Evolutionary conservation across 1,140 invertebrate genomes (phyloP).

Genomic region (Gryllus bimaculatus): DNA sequence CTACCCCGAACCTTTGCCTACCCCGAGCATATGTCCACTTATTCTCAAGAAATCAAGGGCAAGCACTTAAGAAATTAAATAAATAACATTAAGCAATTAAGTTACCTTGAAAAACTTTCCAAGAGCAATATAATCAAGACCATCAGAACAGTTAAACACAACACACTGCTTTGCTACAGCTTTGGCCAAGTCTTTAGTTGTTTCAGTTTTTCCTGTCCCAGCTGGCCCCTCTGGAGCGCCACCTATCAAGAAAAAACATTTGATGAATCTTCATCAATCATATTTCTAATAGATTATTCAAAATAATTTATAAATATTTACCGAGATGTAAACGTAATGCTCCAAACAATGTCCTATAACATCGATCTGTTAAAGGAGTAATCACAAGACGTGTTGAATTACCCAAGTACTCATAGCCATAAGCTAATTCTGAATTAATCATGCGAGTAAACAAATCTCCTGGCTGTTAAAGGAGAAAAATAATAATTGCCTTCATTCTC

Average conservation of each 20-base stretch:
- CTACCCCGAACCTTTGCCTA: too few species aligned
- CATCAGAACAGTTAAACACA: conserved; percentile 92
- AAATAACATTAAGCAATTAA: too few species aligned
- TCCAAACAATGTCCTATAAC: conserved; percentile 53
- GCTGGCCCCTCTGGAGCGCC: conserved; percentile 92
- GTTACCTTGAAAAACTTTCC: conserved; percentile 89
- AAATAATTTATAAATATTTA: conserved; percentile 23
- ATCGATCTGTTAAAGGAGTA: conserved; percentile 76
- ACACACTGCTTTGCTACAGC: conserved; percentile 93
- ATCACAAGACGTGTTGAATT: conserved; percentile 75
- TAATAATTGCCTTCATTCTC: not conserved
- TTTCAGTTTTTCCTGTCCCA: conserved; percentile 93
- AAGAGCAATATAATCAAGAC: conserved; percentile 75
- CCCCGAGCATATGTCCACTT: too few species aligned
- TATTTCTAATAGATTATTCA: too few species aligned
- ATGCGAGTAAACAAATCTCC: conserved; percentile 20
- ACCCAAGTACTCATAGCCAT: conserved; percentile 73
- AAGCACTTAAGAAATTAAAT: too few species aligned
- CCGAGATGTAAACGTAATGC: conserved; percentile 42
- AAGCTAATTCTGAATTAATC: conserved; percentile 52
- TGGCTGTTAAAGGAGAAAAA: not conserved
- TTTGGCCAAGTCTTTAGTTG: conserved; percentile 92
- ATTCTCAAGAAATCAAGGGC: too few species aligned
- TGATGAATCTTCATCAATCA: too few species aligned
- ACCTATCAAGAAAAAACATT: conserved; percentile 31